Evolutionary conservation across 2,113 vertebrate genomes (phyloP).

Genomic region (Coryphaenoides rupestris): DNA sequence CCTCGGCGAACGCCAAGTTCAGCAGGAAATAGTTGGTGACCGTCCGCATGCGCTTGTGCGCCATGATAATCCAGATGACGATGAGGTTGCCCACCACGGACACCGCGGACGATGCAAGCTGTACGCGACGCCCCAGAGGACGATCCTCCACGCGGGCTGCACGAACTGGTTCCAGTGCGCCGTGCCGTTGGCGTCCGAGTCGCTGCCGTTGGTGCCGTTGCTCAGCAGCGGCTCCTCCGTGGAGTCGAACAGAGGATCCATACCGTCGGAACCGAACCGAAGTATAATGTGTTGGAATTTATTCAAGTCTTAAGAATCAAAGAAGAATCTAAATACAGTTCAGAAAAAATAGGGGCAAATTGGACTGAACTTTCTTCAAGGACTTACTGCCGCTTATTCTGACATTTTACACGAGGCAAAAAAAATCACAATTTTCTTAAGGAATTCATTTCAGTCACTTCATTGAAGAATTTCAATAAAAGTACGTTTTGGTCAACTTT

Average conservation of each 20-base stretch:
- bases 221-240: slow-evolving; percentile 57
- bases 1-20: slow-evolving; percentile 94
- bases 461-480: too few species aligned
- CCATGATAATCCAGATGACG: slow-evolving; percentile 96
- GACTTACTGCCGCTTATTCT: too few species aligned
- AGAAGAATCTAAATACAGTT: too few species aligned
- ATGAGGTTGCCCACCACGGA: slow-evolving; percentile 89
- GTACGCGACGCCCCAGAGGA: slow-evolving; percentile 90
- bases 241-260: slow-evolving; percentile 61
- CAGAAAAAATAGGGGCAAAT: too few species aligned
- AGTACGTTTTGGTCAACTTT: neutral
- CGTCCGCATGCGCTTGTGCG: slow-evolving; percentile 95
- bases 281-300: too few species aligned
- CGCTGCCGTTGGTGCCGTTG: slow-evolving; percentile 56
- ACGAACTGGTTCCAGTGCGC: slow-evolving; percentile 81
- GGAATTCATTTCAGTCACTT: too few species aligned
- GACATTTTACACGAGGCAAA: too few species aligned
- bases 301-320: too few species aligned
- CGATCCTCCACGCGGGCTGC: slow-evolving; percentile 89
- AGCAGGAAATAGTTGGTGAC: slow-evolving; percentile 97
- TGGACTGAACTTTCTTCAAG: too few species aligned
- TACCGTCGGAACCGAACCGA: slow-evolving; percentile 35
- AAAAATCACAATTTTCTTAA: too few species aligned
- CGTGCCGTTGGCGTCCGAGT: slow-evolving; percentile 51
- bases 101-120: slow-evolving; percentile 84